phyloP scores from a whole-genome alignment of 2,888 invertebrate species.

The Eupithecia centaureata region DNA sequence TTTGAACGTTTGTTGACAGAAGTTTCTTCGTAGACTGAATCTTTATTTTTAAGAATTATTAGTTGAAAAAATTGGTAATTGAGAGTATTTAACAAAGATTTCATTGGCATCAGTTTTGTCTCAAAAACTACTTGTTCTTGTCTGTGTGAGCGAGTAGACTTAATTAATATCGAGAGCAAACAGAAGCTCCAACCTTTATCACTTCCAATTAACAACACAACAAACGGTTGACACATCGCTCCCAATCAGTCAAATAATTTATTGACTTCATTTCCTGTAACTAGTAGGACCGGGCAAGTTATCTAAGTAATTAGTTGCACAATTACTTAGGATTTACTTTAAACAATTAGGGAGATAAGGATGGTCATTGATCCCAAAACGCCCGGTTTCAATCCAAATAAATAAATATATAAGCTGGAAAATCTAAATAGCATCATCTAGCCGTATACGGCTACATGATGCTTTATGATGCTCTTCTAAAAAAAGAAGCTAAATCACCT shows the following conservation, averaged over 20 bases:
- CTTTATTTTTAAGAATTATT: not conserved
- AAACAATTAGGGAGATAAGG: slow-evolving; percentile 11
- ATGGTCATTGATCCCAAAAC: slow-evolving; percentile 1
- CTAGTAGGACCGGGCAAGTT: slow-evolving; percentile 21
- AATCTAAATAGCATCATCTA: too few relatives aligned
- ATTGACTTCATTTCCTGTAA: slow-evolving; percentile 32
- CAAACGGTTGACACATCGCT: not conserved
- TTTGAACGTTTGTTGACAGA: not conserved
- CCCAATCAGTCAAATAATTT: slow-evolving; percentile 39
- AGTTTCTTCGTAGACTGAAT: not conserved
- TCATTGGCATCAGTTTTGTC: not conserved
- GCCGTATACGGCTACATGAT: too few relatives aligned
- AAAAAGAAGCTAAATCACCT: too few relatives aligned
- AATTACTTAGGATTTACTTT: slow-evolving; percentile 19
- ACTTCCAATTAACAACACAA: slow-evolving; percentile 10
- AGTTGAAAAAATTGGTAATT: not conserved
- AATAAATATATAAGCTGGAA: too few relatives aligned
- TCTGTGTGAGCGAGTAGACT: not conserved
- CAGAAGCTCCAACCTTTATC: slow-evolving; percentile 6
- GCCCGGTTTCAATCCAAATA: not conserved
- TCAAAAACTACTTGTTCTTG: not conserved
- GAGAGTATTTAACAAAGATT: not conserved
- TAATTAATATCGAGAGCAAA: not conserved
- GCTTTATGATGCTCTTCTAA: too few relatives aligned
- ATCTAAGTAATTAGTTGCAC: slow-evolving; percentile 29